Evolutionary conservation across 2,797 vertebrate species (phyloP).

Genomic region (Schizopygopsis pylzovi): DNA sequence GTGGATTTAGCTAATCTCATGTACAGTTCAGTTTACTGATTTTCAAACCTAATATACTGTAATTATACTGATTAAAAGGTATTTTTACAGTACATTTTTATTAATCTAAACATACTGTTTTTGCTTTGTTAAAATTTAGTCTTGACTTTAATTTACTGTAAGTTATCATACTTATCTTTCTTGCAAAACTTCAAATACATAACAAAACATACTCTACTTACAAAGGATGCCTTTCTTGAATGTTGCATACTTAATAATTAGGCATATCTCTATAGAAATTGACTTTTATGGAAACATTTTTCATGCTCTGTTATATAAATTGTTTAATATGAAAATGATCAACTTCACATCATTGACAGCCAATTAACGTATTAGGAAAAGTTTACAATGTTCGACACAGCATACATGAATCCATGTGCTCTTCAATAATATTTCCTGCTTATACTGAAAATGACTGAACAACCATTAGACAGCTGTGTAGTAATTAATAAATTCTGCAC

Average conservation of each 20-base stretch:
- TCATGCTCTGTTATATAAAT: not conserved
- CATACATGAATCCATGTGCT: not conserved
- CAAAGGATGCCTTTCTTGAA: not conserved
- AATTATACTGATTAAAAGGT: not conserved
- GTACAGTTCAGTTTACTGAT: not conserved
- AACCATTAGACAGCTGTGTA: not conserved
- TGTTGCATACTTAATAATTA: not conserved
- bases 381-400: not conserved
- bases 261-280: not conserved
- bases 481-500: not conserved
- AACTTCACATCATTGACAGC: not conserved
- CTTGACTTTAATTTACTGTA: not conserved
- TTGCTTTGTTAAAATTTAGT: not conserved
- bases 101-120: not conserved
- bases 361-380: not conserved
- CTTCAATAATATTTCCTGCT: not conserved
- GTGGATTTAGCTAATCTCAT: not conserved
- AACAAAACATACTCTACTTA: not conserved
- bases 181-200: not conserved
- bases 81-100: not conserved
- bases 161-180: not conserved
- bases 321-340: not conserved
- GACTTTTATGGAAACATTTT: not conserved
- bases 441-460: not conserved
- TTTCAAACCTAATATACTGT: not conserved